Evolutionary conservation across 2,113 vertebrate genomes (phyloP), one percentile per base, ranked within the genome.

Genomic region (Hyla sarda): DNA sequence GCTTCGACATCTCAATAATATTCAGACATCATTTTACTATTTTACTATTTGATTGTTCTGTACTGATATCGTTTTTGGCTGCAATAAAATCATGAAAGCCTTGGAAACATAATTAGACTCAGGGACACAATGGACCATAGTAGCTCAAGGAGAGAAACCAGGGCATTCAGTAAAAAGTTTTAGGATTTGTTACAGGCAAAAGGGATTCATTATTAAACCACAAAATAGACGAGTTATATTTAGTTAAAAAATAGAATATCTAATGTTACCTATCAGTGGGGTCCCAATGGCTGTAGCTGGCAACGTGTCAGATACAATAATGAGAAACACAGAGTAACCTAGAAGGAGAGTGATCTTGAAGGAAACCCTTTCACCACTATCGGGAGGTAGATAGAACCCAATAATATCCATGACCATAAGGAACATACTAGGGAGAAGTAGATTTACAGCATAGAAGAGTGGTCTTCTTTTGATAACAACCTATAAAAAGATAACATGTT

Each of bases 281-380:
- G 97, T 99, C 86, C 98, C 98, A 0, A 99, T 98, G 0, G 98
- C 97, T 0, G 98, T 99, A 48, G 98, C 97, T 0, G 98, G 98
- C 85, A 99, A 90, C 0, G 97, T 99, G 92, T 99, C 98, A 0
- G 97, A 98, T 1, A 99, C 98, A 0, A 99, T 99, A 92, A 99
- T 99, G 89, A 99, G 97, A 92, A 99, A 99, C 87, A 99, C 98
- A 0, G 98, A 99, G 91, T 99, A 99, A 19, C 98, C 98, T 87
- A 99, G 93, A 80, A 99, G 95, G 54, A 99, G 93, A 0, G 98
- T 99, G 93, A 99, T 98, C 93, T 99, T 99, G 93, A 99, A 99
- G 81, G 98, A 99, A 58, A 99, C 98, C 62, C 98, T 95, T 93
- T 99, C 98, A 0, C 98, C 97, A 0, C 98, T 99, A 92, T 99